Conservation (phyloP, 2,797 vertebrate genomes). For the Sebastes wilsoni region DNA sequence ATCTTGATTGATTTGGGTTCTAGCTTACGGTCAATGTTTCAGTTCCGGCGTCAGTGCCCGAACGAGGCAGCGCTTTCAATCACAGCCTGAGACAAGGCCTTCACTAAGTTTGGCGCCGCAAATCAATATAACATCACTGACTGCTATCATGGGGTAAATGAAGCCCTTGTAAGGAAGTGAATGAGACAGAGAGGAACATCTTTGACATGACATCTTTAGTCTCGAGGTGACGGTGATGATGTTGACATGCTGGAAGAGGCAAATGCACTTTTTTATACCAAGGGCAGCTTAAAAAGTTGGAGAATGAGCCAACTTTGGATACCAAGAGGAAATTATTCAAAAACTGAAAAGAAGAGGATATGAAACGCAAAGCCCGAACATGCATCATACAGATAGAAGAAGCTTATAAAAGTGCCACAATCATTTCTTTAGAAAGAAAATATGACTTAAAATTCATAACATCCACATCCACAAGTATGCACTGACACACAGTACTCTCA, state of each 20-base stretch:
- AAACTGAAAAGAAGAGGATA: neutral
- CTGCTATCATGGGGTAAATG: constrained; percentile 38
- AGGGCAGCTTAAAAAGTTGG: neutral
- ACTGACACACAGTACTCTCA: neutral
- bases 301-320: neutral
- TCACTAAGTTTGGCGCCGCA: constrained; percentile 15
- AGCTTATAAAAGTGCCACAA: neutral
- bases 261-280: neutral
- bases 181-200: constrained; percentile 28
- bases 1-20: constrained; percentile 63
- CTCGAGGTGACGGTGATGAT: constrained; percentile 2
- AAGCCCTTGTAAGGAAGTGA: constrained; percentile 35
- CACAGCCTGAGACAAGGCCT: constrained; percentile 43
- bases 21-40: constrained; percentile 60
- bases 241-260: neutral
- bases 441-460: neutral
- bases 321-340: neutral
- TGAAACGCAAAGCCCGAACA: neutral
- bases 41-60: constrained; percentile 15
- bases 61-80: constrained; percentile 56
- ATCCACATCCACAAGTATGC: neutral
- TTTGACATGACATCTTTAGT: constrained; percentile 11
- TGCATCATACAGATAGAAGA: neutral
- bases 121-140: constrained; percentile 61
- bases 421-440: neutral